A percentile compares a stretch with the other conserved stretches of the same genome.
These are phyloP conservation scores for Alouatta palliata DNA, from an alignment of 2,113 vertebrate species.

Conservation along the genomic window DNA sequence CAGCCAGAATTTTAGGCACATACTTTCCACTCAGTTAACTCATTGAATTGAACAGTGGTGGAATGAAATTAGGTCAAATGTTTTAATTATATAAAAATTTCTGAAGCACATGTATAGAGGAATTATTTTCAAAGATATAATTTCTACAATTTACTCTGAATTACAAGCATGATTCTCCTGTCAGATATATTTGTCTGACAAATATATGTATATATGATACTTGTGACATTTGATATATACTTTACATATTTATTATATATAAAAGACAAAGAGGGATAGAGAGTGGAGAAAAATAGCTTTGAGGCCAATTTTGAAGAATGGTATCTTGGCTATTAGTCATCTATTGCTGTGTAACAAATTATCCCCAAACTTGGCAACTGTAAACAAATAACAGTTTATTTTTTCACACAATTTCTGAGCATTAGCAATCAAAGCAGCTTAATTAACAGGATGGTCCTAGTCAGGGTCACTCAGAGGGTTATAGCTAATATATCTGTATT, in stretches of 20 bases:
- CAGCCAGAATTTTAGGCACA: background rate
- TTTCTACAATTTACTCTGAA: background rate
- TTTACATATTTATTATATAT: background rate
- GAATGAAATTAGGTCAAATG: slow-evolving; percentile 43
- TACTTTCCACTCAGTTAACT: slow-evolving; percentile 4
- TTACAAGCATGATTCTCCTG: slow-evolving; percentile 17
- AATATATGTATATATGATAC: background rate
- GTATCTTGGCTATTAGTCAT: background rate
- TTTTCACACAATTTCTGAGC: background rate
- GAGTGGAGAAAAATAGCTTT: background rate
- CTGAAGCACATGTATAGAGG: background rate
- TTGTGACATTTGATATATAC: background rate
- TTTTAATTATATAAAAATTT: slow-evolving; percentile 48
- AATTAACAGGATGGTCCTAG: background rate
- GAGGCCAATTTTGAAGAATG: slow-evolving; percentile 12
- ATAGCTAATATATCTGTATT: background rate
- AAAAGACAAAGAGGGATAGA: background rate
- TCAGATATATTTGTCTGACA: background rate
- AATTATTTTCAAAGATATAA: slow-evolving; percentile 28
- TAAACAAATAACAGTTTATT: background rate
- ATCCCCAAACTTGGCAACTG: background rate
- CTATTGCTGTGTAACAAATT: background rate
- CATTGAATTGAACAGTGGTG: background rate
- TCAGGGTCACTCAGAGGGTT: background rate
- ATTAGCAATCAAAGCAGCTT: background rate